Evolutionary conservation across 2,113 vertebrate genomes (phyloP).

Genomic region (Nicator chloris): DNA sequence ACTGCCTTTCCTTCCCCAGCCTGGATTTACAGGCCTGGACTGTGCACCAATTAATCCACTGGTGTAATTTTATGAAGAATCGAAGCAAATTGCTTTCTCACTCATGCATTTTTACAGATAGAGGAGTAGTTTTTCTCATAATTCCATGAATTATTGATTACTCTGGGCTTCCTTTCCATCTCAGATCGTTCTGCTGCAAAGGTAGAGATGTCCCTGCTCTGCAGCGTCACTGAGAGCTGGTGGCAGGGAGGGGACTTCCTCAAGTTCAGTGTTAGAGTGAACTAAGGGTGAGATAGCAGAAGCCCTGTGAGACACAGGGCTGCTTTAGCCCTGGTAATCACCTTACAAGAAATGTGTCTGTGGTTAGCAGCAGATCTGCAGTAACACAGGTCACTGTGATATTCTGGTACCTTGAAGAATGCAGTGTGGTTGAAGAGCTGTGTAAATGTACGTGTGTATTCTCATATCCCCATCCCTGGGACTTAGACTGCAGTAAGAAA

Average conservation of each 20-base stretch:
- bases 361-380: not conserved
- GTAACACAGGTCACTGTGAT: not conserved
- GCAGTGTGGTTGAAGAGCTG: not conserved
- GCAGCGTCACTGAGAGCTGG: not conserved
- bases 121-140: not conserved
- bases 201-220: not conserved
- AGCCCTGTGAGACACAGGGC: not conserved
- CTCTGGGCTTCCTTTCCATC: not conserved
- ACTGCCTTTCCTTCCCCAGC: not conserved
- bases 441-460: not conserved
- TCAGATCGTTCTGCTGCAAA: not conserved
- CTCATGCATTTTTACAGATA: not conserved
- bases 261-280: not conserved
- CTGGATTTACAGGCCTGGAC: not conserved
- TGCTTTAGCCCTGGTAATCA: not conserved
- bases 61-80: not conserved
- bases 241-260: fast-evolving
- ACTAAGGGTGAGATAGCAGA: not conserved
- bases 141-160: not conserved
- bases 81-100: not conserved
- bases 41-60: fast-evolving
- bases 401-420: not conserved
- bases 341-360: not conserved
- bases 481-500: not conserved
- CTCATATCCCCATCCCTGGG: not conserved